Conservation (phyloP, 2,797 vertebrate species). For the Enteromius afrohamiltoni region DNA sequence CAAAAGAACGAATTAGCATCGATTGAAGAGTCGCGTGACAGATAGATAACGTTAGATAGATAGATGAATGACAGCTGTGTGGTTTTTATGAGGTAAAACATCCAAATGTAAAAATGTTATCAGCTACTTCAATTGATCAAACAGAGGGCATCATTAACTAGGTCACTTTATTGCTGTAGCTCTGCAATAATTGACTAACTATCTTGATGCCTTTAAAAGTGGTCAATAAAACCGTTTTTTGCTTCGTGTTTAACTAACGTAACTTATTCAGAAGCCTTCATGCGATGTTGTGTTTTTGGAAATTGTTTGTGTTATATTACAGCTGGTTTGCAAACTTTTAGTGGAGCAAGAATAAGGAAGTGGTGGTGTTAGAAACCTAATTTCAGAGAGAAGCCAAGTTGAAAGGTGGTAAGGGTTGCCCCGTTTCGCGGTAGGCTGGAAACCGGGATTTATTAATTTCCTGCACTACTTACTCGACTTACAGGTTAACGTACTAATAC, state of each 20-base stretch:
- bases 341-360: not conserved
- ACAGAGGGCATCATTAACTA: not conserved
- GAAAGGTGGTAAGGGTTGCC: not conserved
- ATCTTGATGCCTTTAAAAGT: not conserved
- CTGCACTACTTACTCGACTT: too few species aligned
- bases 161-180: not conserved
- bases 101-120: not conserved
- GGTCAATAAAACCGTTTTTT: not conserved
- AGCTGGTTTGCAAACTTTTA: not conserved
- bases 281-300: not conserved
- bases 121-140: not conserved
- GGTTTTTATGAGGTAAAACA: not conserved
- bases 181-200: not conserved
- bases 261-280: not conserved
- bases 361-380: not conserved
- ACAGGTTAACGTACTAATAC: not conserved
- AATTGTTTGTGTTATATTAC: not conserved
- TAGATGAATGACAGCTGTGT: not conserved
- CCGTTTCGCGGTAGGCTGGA: not conserved
- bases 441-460: not conserved
- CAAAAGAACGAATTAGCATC: not conserved
- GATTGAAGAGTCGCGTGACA: not conserved
- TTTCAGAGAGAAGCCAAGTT: not conserved
- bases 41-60: not conserved
- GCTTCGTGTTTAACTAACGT: not conserved